Conservation (phyloP, 2,797 vertebrate genomes). For the Gallinago stenura region DNA sequence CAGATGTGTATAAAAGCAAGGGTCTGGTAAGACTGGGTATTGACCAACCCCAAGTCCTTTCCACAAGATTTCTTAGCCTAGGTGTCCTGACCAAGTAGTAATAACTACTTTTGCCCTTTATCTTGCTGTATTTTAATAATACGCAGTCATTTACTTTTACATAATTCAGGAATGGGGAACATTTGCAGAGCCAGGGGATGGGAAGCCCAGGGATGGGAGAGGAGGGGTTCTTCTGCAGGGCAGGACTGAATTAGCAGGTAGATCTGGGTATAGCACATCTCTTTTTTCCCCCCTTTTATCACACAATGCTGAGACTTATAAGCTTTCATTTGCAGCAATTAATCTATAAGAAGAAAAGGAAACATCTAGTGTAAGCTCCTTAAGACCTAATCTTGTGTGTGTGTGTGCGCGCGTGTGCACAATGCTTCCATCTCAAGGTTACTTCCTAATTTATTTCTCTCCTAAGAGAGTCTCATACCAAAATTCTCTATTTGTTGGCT, state of each 20-base stretch:
- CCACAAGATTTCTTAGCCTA: background rate
- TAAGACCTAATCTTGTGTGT: slow-evolving; percentile 55
- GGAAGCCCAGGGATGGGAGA: background rate
- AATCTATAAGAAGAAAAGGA: slow-evolving; percentile 4
- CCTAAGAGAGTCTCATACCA: slow-evolving; percentile 38
- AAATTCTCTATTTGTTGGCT: slow-evolving; percentile 48
- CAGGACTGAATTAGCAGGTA: background rate
- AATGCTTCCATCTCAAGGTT: slow-evolving; percentile 35
- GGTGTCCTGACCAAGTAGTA: background rate
- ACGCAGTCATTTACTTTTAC: background rate
- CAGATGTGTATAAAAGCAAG: background rate
- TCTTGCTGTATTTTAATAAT: background rate
- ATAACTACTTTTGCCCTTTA: background rate
- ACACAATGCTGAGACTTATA: background rate
- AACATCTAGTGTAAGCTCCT: slow-evolving; percentile 59
- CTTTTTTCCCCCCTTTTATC: slow-evolving; percentile 3
- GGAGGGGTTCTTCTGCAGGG: background rate
- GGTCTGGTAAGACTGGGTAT: background rate
- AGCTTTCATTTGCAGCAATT: slow-evolving; percentile 46
- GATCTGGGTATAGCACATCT: background rate
- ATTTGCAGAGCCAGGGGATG: background rate
- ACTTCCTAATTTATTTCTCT: slow-evolving; percentile 56
- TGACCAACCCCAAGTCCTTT: background rate
- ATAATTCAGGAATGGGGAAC: background rate
- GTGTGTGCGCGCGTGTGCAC: background rate